Conservation (phyloP, 2,888 invertebrate species). For the Tenthredo amoena region DNA sequence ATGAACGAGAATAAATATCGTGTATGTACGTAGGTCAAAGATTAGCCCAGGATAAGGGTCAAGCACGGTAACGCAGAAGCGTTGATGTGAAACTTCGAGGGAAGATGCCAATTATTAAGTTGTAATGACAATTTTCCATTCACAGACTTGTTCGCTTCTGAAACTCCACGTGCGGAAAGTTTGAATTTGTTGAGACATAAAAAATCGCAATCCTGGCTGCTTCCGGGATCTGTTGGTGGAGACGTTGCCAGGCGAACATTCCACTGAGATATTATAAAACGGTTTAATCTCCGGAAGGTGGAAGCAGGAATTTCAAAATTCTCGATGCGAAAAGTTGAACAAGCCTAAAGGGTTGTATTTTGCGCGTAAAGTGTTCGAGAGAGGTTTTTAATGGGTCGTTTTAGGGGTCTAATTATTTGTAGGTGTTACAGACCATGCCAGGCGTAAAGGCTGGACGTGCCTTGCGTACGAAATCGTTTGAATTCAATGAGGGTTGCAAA, state of each 20-base stretch:
- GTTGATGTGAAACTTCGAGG: not conserved
- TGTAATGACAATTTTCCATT: not conserved
- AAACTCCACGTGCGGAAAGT: not conserved
- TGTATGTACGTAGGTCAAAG: not conserved
- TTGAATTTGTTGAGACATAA: conserved; percentile 10
- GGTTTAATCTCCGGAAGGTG: conserved; percentile 44
- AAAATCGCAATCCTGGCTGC: conserved; percentile 8
- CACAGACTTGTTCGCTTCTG: not conserved
- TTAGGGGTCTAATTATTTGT: conserved; percentile 66
- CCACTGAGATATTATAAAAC: conserved; percentile 10
- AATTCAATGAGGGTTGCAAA: conserved; percentile 60
- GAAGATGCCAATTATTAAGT: conserved; percentile 16
- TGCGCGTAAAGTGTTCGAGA: conserved; percentile 64
- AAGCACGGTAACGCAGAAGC: not conserved
- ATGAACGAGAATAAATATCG: not conserved
- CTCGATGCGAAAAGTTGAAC: conserved; percentile 50
- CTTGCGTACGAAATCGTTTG: conserved; percentile 59
- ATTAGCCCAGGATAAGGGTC: not conserved
- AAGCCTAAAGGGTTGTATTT: conserved; percentile 48
- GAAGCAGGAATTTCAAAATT: conserved; percentile 46
- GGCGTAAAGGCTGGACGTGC: conserved; percentile 64
- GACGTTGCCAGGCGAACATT: not conserved
- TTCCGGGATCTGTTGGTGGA: conserved; percentile 15
- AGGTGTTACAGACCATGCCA: conserved; percentile 61
- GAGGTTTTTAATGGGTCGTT: conserved; percentile 66